These are phyloP conservation scores for Nothura maculosa DNA, from an alignment of 2,797 vertebrate genomes.

Conservation along the genomic window DNA sequence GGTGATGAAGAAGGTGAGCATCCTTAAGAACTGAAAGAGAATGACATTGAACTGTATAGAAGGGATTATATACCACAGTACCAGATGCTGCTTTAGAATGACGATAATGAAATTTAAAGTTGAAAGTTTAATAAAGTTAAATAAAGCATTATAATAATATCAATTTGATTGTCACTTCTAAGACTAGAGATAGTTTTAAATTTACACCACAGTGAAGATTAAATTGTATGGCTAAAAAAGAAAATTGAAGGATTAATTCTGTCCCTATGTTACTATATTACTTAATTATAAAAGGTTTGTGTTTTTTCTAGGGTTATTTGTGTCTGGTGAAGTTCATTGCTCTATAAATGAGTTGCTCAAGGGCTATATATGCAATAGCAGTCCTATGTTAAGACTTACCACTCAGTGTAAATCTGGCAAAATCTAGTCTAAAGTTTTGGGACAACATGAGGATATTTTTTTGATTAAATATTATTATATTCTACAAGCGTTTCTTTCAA, in stretches of 20 bases:
- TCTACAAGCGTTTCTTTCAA: not conserved
- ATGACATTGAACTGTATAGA: not conserved
- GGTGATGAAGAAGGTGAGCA: slow-evolving; percentile 94
- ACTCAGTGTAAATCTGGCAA: not conserved
- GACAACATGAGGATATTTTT: not conserved
- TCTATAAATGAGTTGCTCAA: not conserved
- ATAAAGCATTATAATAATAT: not conserved
- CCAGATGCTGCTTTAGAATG: not conserved
- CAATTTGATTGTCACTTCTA: not conserved
- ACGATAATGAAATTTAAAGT: not conserved
- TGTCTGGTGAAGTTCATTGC: not conserved
- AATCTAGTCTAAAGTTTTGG: not conserved
- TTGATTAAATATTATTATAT: not conserved
- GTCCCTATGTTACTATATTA: not conserved
- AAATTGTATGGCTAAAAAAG: not conserved
- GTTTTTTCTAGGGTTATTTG: not conserved
- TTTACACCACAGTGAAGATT: not conserved
- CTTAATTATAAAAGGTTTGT: not conserved
- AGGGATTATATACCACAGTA: fast-evolving
- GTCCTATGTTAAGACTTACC: not conserved
- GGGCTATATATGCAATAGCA: not conserved
- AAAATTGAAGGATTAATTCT: not conserved
- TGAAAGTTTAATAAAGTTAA: not conserved
- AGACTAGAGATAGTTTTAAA: not conserved
- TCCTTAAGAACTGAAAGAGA: not conserved